These are phyloP conservation scores for Silurus glanis DNA, from an alignment of 2,113 vertebrate species.

Conservation along the genomic window DNA sequence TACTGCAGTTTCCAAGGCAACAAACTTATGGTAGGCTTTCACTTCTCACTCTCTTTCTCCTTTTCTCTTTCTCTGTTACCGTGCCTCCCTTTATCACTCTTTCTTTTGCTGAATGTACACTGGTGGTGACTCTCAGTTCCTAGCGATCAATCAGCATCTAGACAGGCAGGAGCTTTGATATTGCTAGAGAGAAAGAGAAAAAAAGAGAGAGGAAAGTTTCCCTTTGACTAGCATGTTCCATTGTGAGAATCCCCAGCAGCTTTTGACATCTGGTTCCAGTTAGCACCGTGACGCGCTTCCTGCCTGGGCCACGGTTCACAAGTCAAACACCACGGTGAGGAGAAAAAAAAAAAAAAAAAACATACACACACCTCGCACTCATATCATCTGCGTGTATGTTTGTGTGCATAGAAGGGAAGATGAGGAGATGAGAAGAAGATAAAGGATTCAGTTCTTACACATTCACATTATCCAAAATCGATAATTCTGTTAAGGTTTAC, in stretches of 20 bases:
- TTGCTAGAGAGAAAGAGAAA: conserved; percentile 35
- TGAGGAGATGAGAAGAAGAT: neutral
- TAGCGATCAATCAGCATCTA: conserved; percentile 50
- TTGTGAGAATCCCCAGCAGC: conserved; percentile 73
- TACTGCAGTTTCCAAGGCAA: conserved; percentile 58
- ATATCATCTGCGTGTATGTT: conserved; percentile 42
- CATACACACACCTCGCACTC: conserved; percentile 28
- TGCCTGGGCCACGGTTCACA: conserved; percentile 66
- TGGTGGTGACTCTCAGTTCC: conserved; percentile 43
- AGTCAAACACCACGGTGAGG: conserved; percentile 48
- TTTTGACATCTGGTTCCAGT: conserved; percentile 80
- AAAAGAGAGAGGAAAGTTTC: conserved; percentile 68
- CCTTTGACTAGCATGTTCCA: conserved; percentile 76
- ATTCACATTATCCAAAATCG: neutral
- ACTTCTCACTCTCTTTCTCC: conserved; percentile 22
- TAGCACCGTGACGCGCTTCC: conserved; percentile 82
- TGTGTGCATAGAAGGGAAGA: conserved; percentile 17
- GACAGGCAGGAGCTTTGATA: conserved; percentile 52
- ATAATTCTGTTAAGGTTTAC: neutral
- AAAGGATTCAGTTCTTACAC: neutral
- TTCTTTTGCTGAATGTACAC: conserved; percentile 39
- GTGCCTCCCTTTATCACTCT: conserved; percentile 50
- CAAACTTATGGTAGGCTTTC: conserved; percentile 56
- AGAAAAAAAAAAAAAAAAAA: conserved; percentile 48
- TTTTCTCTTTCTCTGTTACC: conserved; percentile 31